Base-by-base conservation (phyloP, 2,797 vertebrate genomes). In the Anguilla pacifica region DNA sequence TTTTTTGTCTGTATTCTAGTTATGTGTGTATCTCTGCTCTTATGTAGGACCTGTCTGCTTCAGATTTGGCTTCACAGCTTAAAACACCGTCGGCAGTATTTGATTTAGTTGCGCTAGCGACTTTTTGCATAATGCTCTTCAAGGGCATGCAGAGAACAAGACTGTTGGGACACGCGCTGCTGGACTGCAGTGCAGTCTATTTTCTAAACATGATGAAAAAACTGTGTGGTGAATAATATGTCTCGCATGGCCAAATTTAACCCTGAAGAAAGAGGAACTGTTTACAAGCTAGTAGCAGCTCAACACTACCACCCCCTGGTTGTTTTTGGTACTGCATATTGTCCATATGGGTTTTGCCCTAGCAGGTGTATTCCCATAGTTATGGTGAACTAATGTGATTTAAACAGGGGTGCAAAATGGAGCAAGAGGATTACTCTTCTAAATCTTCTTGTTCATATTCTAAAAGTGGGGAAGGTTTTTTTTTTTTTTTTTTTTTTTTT, bases 321-420 rank as follows among this genome's bases (percentile, higher is more conserved):
- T 57, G 7, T 84, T 11, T 74, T 51, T 88, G 83, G 83, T 59
- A 84, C 51, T 74, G 64, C 82, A 85, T 19, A 3, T 0, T 55
- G 10, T 53, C 28, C 57, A 17, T 49, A 25, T 49, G 79, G 3
- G 49, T 49, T 49, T 83, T 83, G 7, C 46, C 11, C 2, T 25
- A 83, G 82, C 43, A 46, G 77, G 43, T 81, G 43, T 49, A 81
- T 46, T 81, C 19, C 22, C 39, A 81, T 81, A 19, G 19, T 5
- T 25, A 81, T 49, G 15, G 3, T 46, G 19, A 46, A 0, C 25
- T 15, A 49, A 28, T 55, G 28, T 59, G 17, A n/a, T 55, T 17
- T 84, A 84, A 28, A 49, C n/a, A 84, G n/a, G 49, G 83, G 83
- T 49, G 19, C 43, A 49, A 81, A 81, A 15, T 15, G 11, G 67